Evolutionary conservation across 2,888 invertebrate species (phyloP).

Genomic region (Tuta absoluta): DNA sequence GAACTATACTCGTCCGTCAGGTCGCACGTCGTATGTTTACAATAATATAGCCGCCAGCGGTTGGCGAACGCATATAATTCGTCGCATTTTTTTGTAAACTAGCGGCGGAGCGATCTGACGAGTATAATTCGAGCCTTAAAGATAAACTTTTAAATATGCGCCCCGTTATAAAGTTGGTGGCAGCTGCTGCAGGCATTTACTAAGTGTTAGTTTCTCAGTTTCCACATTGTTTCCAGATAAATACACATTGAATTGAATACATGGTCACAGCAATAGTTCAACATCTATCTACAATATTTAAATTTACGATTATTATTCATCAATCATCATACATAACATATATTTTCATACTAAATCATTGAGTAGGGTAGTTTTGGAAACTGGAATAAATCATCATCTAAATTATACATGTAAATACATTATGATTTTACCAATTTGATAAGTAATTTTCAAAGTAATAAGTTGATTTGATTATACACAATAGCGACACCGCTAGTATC

Average conservation of each 20-base stretch:
- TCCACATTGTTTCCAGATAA: background rate
- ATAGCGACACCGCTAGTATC: slow-evolving; percentile 45
- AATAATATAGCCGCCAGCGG: too few relatives aligned
- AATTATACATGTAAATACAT: slow-evolving; percentile 20
- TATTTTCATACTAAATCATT: background rate
- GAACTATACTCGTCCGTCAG: too few relatives aligned
- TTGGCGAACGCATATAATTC: too few relatives aligned
- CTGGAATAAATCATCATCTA: slow-evolving; percentile 28
- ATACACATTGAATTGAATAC: background rate
- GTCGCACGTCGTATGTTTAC: too few relatives aligned
- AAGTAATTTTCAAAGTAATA: slow-evolving; percentile 34
- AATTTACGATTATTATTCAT: background rate
- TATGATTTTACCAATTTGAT: slow-evolving; percentile 25
- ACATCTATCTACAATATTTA: slow-evolving; percentile 1
- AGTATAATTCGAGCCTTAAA: too few relatives aligned
- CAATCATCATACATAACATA: background rate
- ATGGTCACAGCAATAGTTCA: slow-evolving; percentile 5
- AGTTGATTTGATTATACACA: slow-evolving; percentile 39
- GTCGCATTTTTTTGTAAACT: too few relatives aligned
- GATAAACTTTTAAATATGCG: too few relatives aligned
- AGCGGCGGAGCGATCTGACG: too few relatives aligned
- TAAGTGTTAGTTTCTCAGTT: background rate
- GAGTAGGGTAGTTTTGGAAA: background rate
- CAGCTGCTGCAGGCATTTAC: background rate
- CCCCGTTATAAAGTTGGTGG: too few relatives aligned